Evolutionary conservation across 2,113 vertebrate species (phyloP), one percentile per base, ranked within the genome.

Genomic region (Pedetes capensis): DNA sequence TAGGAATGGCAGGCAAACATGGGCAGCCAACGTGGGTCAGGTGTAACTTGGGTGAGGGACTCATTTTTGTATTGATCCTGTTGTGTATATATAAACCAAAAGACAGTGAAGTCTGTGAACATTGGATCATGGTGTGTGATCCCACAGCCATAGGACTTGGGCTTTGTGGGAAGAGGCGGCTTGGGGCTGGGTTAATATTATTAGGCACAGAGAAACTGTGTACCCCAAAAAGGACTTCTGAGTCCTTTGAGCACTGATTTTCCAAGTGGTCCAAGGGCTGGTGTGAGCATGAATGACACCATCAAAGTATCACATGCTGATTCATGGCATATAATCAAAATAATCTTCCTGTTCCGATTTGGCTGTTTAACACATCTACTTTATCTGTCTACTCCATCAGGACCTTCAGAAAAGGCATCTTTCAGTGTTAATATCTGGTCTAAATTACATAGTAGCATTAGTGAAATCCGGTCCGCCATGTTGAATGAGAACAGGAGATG

Each of bases 1-100:
- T 34, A 61, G 9, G 9, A 49, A 39, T 0, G 0, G 34, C 1
- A 3, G 47, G 47, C 34, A 11, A 37, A 20, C 13, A 13, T 1
- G 13, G 2, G 14, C 66, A 69, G 51, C 84, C 61, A 39, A 34
- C 23, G 2, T 12, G 25, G 7, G 16, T 32, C 55, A 34, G 29
- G 12, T 66, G 23, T 42, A 72, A 42, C 10, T 37, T 29, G 3
- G 27, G 16, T 25, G 14, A 89, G 44, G 29, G 23, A 27, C 8
- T 16, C 6, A 20, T 53, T 71, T 75, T 47, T 66, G 23, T 9
- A 32, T 3, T 25, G 47, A n/a, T 49, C 42, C 37, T 53, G 2
- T 34, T 68, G 16, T 6, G 0, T 39, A 32, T 44, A 37, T 39
- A 32, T 44, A 37, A 76, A 59, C 6, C 37, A 69, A 14, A 55